phyloP scores from a whole-genome alignment of 2,888 invertebrate genomes.

The Patella pellucida region DNA sequence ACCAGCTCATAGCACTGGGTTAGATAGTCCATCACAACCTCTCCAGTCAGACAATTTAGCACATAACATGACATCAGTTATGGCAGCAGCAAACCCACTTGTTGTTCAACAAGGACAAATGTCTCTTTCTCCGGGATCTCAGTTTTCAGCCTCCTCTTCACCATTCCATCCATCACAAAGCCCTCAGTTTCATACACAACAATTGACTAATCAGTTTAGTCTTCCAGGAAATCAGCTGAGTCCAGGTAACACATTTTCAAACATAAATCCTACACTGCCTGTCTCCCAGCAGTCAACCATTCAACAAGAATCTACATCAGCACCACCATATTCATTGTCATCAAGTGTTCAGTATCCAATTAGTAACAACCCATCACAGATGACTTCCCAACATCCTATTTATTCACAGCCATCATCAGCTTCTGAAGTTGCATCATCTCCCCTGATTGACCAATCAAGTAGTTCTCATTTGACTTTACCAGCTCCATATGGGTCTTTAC shows the following conservation, averaged over 20 bases:
- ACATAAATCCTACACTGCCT: no score
- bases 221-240: slow-evolving; percentile 7
- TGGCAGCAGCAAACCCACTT: slow-evolving; percentile 11
- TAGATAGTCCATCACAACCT: not conserved
- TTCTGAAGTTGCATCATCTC: slow-evolving; percentile 6
- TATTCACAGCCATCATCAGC: not conserved
- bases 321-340: not conserved
- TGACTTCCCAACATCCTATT: not conserved
- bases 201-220: not conserved
- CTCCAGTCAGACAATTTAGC: slow-evolving; percentile 24
- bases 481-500: slow-evolving; percentile 4
- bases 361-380: slow-evolving; percentile 7
- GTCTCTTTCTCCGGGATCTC: slow-evolving; percentile 10
- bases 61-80: slow-evolving; percentile 16
- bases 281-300: not conserved
- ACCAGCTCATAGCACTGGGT: slow-evolving; percentile 8
- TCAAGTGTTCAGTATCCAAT: not conserved
- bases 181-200: slow-evolving; percentile 24
- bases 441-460: slow-evolving; percentile 1
- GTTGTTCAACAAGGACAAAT: not conserved
- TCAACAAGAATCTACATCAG: not conserved
- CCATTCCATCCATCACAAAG: slow-evolving; percentile 13
- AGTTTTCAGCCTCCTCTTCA: slow-evolving; percentile 9
- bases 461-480: slow-evolving; percentile 9
- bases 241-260: no score